Evolutionary conservation across 92 coral and sea anemone genomes (phyloP), one percentile per base, ranked within the genome.

Genomic region (Siderastrea radians): DNA sequence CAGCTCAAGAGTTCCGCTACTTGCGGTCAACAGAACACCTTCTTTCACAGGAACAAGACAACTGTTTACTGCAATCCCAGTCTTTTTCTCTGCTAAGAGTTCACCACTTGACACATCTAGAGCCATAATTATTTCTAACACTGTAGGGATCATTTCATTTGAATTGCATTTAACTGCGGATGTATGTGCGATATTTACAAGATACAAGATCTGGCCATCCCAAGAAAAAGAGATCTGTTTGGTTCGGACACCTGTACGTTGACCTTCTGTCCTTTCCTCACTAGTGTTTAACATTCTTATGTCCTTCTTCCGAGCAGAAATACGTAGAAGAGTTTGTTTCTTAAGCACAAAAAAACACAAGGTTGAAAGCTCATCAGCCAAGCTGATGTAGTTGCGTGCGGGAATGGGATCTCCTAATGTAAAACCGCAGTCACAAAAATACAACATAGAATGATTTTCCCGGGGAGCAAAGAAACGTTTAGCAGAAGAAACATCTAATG

Each of bases 11-110:
- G 65, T 3, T 54, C n/a, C 49, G 1, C 7, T 66, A 1, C 38
- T 62, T 43, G 76, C 54, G 59, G 11, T 5, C 6, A 86, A 54
- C 16, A 86, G 19, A 7, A 78, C 78, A n/a, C 90, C 90, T 26
- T 68, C 84, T 46, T 4, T 68, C 7, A 86, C 85, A 15, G 83
- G 49, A 7, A 78, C 45, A 55, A 62, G 26, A 45, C 14, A 43
- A 5, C 2, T 53, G 4, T 1, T 14, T 10, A 9, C 8, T 47
- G 55, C 38, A 48, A 1, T 5, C 59, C 38, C 2, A 43, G 12
- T 43, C 3, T 49, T 45, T 16, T 59, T 80, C 84, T 51, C 19
- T 16, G 74, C 74, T 67, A 1, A 19, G 61, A 6, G 75, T 14
- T 67, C 16, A 8, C 84, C 75, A 53, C 64, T 80, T 6, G 51